phyloP scores from a whole-genome alignment of 2,888 invertebrate species.

The Cephus pulcher region DNA sequence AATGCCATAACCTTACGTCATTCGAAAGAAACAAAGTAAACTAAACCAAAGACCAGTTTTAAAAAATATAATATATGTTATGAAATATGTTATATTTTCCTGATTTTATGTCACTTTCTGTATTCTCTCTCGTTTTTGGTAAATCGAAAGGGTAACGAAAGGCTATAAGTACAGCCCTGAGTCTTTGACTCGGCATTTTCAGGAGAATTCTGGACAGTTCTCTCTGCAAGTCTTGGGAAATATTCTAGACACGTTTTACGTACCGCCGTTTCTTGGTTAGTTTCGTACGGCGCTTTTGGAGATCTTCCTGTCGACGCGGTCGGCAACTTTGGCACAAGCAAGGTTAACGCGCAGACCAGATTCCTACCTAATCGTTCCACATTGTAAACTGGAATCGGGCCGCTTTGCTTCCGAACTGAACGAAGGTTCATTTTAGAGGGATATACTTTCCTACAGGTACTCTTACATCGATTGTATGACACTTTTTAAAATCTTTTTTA shows the following conservation, averaged over 20 bases:
- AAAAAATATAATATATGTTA: background rate
- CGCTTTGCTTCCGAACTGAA: background rate
- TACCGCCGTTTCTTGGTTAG: background rate
- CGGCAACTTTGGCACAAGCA: slow-evolving; percentile 15
- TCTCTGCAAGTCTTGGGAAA: background rate
- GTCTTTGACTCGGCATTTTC: background rate
- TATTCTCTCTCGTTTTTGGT: background rate
- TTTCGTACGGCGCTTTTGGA: background rate
- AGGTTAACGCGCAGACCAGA: slow-evolving; percentile 17
- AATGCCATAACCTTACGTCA: background rate
- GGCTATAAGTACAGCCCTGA: background rate
- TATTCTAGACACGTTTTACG: background rate
- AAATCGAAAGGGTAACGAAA: background rate
- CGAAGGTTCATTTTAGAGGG: background rate
- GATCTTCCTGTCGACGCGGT: background rate
- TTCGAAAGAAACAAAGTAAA: background rate
- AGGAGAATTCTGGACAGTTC: background rate
- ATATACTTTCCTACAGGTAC: background rate
- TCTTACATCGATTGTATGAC: background rate
- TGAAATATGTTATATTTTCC: background rate
- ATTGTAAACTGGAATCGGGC: slow-evolving; percentile 1
- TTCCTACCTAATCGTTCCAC: slow-evolving; percentile 20
- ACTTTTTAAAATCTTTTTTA: background rate
- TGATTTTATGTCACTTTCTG: background rate
- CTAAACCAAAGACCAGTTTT: background rate